These are phyloP conservation scores for Drosophila gaucha DNA, from an alignment of 2,888 invertebrate genomes.

Conservation along the genomic window DNA sequence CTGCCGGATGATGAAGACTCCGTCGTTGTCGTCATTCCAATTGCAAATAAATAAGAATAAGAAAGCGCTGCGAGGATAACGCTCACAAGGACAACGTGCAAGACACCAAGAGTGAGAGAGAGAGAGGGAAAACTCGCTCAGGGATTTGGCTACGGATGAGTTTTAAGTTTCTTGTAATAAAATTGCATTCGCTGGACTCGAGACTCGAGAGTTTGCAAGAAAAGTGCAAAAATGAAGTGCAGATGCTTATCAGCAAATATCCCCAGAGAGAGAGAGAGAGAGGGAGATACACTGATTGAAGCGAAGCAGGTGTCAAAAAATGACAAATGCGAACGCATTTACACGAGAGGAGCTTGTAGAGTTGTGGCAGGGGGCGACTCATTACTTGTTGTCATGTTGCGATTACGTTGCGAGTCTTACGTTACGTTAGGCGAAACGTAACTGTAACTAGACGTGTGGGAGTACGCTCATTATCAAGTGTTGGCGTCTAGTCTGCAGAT, in stretches of 20 bases:
- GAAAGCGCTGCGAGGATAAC: conserved; percentile 64
- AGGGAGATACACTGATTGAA: background rate
- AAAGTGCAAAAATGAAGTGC: conserved; percentile 80
- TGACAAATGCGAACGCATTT: conserved; percentile 58
- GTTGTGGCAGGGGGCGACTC: conserved; percentile 33
- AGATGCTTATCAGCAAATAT: conserved; percentile 70
- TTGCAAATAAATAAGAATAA: conserved; percentile 80
- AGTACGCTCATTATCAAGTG: conserved; percentile 64
- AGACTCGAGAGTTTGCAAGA: conserved; percentile 26
- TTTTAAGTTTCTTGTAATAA: conserved; percentile 78
- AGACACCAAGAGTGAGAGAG: conserved; percentile 7
- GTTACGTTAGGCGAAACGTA: conserved; percentile 52
- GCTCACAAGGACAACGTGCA: conserved; percentile 46
- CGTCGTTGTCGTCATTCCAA: conserved; percentile 68
- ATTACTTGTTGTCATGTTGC: conserved; percentile 67
- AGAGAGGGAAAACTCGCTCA: conserved; percentile 2
- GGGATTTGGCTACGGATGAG: conserved; percentile 43
- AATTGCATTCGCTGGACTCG: conserved; percentile 52
- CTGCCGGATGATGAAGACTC: conserved; percentile 63
- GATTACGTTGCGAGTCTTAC: conserved; percentile 63
- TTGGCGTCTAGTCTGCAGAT: conserved; percentile 43
- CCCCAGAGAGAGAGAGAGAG: background rate
- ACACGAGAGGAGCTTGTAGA: background rate
- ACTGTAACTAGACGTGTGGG: no score
- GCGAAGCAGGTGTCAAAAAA: conserved; percentile 53